These are phyloP conservation scores for Cheilinus undulatus DNA, from an alignment of 2,113 vertebrate species.

Conservation along the genomic window DNA sequence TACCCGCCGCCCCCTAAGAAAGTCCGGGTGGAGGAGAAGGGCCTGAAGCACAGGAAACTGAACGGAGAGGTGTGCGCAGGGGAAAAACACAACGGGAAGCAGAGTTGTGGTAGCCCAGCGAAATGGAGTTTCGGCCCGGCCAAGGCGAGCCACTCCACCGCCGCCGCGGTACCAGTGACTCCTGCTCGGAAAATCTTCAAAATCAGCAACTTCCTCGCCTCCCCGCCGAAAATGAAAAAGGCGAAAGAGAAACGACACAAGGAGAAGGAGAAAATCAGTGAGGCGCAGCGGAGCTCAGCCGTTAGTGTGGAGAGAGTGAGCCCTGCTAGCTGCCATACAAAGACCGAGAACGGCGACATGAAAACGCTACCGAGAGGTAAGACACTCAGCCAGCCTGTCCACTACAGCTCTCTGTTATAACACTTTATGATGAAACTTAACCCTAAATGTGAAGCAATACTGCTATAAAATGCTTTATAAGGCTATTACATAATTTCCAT, in stretches of 20 bases:
- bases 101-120: slow-evolving; percentile 85
- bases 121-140: slow-evolving; percentile 88
- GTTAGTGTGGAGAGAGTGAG: slow-evolving; percentile 73
- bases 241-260: slow-evolving; percentile 89
- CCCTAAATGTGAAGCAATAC: fast-evolving
- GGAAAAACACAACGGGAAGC: slow-evolving; percentile 84
- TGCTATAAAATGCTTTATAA: background rate
- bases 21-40: slow-evolving; percentile 85
- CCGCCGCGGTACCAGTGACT: slow-evolving; percentile 50
- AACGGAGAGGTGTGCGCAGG: slow-evolving; percentile 88
- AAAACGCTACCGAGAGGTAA: slow-evolving; percentile 75
- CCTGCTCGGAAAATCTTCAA: slow-evolving; percentile 80
- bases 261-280: slow-evolving; percentile 85
- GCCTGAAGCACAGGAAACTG: slow-evolving; percentile 86
- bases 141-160: slow-evolving; percentile 79
- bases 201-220: slow-evolving; percentile 85
- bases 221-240: slow-evolving; percentile 84
- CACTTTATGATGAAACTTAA: background rate
- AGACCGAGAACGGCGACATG: slow-evolving; percentile 83
- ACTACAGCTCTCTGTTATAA: fast-evolving
- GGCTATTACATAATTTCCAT: slow-evolving; percentile 41
- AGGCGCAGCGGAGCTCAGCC: slow-evolving; percentile 80
- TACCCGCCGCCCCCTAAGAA: slow-evolving; percentile 85
- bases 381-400: slow-evolving; percentile 13
- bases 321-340: slow-evolving; percentile 79